A percentile compares a stretch with the other conserved stretches of the same genome.
Evolutionary conservation across 2,113 vertebrate genomes (phyloP).

Genomic region (Helogale parvula): DNA sequence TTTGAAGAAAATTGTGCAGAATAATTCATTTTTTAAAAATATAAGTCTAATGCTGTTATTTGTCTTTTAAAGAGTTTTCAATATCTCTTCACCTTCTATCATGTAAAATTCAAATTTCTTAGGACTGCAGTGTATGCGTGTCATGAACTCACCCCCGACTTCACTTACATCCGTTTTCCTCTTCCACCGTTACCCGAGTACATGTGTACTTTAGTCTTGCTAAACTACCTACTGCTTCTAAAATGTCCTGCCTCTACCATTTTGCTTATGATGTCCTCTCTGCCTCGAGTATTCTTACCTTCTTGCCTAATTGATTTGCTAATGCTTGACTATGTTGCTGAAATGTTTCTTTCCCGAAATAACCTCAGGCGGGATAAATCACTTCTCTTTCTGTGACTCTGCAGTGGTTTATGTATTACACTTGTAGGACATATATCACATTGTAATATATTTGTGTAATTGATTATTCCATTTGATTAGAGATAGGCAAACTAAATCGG

Average conservation of each 20-base stretch:
- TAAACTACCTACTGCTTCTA: neutral
- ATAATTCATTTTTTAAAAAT: neutral
- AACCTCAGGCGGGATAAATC: neutral
- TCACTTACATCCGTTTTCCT: neutral
- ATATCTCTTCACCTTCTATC: neutral
- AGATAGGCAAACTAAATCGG: neutral
- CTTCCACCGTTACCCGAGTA: neutral
- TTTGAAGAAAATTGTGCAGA: neutral
- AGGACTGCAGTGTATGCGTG: rapidly evolving
- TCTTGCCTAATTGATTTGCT: neutral
- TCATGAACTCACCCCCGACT: rapidly evolving
- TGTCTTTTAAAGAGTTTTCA: neutral
- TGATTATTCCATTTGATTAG: neutral
- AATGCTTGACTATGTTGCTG: neutral
- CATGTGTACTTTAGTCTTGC: neutral
- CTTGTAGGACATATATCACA: neutral
- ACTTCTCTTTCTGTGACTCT: neutral
- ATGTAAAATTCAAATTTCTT: neutral
- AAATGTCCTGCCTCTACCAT: neutral
- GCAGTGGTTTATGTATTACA: neutral
- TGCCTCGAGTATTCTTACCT: neutral
- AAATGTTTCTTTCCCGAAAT: neutral
- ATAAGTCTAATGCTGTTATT: neutral
- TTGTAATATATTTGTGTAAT: neutral
- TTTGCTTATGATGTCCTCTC: neutral